These are phyloP conservation scores for Lasioglossum morio DNA, from an alignment of 2,888 invertebrate species.

Conservation along the genomic window DNA sequence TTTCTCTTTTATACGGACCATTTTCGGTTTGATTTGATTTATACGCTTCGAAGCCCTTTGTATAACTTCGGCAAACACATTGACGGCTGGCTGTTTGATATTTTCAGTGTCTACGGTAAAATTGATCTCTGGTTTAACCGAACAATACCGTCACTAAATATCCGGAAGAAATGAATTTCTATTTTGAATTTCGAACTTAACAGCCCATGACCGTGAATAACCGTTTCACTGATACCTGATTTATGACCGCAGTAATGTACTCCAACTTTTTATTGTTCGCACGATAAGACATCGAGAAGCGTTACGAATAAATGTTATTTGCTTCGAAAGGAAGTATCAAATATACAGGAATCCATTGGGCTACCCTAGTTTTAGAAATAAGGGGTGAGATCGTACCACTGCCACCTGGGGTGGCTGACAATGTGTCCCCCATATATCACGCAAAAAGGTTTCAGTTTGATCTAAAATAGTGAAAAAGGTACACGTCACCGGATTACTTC, in stretches of 20 bases:
- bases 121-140: neutral
- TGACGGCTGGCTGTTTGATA: neutral
- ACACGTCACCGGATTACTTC: neutral
- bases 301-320: slow-evolving; percentile 3
- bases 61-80: neutral
- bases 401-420: slow-evolving; percentile 13
- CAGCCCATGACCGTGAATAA: neutral
- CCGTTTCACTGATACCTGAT: neutral
- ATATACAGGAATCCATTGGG: neutral
- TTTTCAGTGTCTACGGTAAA: neutral
- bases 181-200: neutral
- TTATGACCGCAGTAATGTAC: neutral
- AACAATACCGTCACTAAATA: neutral
- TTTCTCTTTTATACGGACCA: neutral
- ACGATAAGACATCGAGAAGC: neutral
- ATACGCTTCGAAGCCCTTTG: neutral
- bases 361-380: neutral
- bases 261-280: slow-evolving; percentile 1
- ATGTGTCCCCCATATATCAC: slow-evolving; percentile 7
- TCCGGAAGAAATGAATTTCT: neutral
- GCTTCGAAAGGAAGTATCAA: neutral
- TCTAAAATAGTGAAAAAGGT: neutral
- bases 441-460: neutral
- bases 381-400: slow-evolving; percentile 2
- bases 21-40: neutral